These are phyloP conservation scores for Nematopogon swammerdamellus DNA, from an alignment of 2,888 invertebrate species.

Conservation along the genomic window DNA sequence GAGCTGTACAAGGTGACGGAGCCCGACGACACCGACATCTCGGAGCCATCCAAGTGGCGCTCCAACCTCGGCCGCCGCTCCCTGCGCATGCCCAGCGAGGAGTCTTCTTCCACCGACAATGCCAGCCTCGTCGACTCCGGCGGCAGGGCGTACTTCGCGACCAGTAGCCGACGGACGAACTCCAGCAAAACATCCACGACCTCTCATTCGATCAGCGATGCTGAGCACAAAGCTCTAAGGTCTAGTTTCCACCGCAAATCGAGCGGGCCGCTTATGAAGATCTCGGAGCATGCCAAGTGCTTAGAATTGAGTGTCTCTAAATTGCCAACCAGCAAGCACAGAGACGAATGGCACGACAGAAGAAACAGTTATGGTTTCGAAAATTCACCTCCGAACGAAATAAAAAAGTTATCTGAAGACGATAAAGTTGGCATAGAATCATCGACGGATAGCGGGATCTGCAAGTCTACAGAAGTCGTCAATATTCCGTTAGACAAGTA, in stretches of 20 bases:
- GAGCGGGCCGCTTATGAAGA: neutral
- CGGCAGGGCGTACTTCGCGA: neutral
- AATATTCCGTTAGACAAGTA: constrained; percentile 21
- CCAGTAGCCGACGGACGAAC: no score
- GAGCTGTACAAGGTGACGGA: constrained; percentile 43
- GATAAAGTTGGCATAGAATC: constrained; percentile 62
- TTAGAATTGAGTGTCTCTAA: neutral
- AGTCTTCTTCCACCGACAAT: constrained; percentile 42
- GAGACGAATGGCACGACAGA: constrained; percentile 62
- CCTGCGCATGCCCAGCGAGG: constrained; percentile 63
- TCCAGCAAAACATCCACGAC: no score
- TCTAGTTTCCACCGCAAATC: neutral
- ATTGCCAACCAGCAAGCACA: no score
- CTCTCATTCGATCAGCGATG: no score
- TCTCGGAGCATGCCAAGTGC: neutral
- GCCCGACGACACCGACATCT: constrained; percentile 54
- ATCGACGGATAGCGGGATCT: constrained; percentile 76
- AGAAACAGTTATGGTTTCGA: constrained; percentile 76
- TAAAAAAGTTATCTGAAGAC: constrained; percentile 29
- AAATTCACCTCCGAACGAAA: constrained; percentile 32
- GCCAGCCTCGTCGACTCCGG: constrained; percentile 44
- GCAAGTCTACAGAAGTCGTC: constrained; percentile 67
- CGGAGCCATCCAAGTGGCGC: constrained; percentile 63
- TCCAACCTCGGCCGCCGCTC: constrained; percentile 63
- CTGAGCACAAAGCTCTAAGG: neutral